Evolutionary conservation across 2,113 vertebrate genomes (phyloP).

Genomic region (Sigmodon hispidus): DNA sequence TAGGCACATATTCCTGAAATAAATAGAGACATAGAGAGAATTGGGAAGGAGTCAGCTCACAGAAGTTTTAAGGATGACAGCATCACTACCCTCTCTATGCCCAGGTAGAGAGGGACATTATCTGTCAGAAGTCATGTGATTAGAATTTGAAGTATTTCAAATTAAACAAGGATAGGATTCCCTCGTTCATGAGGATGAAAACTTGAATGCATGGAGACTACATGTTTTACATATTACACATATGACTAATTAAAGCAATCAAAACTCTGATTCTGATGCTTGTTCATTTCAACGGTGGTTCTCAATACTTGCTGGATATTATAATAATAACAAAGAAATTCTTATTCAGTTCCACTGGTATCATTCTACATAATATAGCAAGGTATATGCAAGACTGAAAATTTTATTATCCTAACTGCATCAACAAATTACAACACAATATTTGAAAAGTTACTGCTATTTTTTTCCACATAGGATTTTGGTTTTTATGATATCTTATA

Average conservation of each 20-base stretch:
- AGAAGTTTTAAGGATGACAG: neutral
- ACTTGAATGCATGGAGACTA: neutral
- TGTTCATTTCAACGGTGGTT: neutral
- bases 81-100: neutral
- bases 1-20: neutral
- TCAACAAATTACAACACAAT: conserved; percentile 15
- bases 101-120: neutral
- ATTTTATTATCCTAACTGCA: neutral
- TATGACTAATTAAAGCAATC: neutral
- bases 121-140: neutral
- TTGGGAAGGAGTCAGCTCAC: neutral
- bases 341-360: neutral
- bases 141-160: neutral
- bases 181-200: neutral
- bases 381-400: neutral
- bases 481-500: conserved; percentile 51
- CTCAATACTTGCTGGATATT: neutral
- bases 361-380: neutral
- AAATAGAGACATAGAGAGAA: neutral
- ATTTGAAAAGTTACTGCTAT: conserved; percentile 35
- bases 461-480: conserved; percentile 13
- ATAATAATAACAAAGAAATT: conserved; percentile 43
- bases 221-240: neutral
- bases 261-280: neutral
- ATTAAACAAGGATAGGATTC: neutral